These are phyloP conservation scores for Pterostichus madidus DNA, from an alignment of 2,888 invertebrate species.

Conservation along the genomic window DNA sequence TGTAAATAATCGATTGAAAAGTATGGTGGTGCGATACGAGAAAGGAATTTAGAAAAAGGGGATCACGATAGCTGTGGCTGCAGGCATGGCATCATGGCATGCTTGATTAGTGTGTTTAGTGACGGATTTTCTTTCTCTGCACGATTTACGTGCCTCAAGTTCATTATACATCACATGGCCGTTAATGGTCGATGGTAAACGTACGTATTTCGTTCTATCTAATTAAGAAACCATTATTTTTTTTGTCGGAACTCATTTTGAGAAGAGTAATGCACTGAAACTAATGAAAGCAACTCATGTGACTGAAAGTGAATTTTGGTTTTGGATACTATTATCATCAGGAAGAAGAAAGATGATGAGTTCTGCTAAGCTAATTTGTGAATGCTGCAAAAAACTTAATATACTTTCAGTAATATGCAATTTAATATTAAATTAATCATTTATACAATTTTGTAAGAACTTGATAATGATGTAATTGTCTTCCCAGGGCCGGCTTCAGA, in stretches of 20 bases:
- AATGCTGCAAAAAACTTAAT: background rate
- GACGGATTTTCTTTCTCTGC: slow-evolving; percentile 31
- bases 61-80: too few relatives aligned
- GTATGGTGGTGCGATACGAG: background rate
- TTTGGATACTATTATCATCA: background rate
- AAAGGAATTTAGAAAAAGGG: background rate
- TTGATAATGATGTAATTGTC: too few relatives aligned
- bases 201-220: slow-evolving; percentile 1
- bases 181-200: slow-evolving; percentile 30
- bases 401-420: too few relatives aligned
- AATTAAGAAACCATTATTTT: slow-evolving; percentile 20
- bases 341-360: background rate
- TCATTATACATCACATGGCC: slow-evolving; percentile 28
- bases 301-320: slow-evolving; percentile 12
- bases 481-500: too few relatives aligned
- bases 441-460: too few relatives aligned
- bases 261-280: slow-evolving; percentile 11
- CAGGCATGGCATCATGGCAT: background rate
- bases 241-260: slow-evolving; percentile 3
- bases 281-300: background rate
- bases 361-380: background rate
- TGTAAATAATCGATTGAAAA: background rate
- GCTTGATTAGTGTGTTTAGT: slow-evolving; percentile 41
- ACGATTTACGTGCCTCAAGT: slow-evolving; percentile 52
- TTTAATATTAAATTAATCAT: too few relatives aligned